Evolutionary conservation across 1,140 invertebrate genomes (phyloP).

Genomic region (Hermetia illucens): DNA sequence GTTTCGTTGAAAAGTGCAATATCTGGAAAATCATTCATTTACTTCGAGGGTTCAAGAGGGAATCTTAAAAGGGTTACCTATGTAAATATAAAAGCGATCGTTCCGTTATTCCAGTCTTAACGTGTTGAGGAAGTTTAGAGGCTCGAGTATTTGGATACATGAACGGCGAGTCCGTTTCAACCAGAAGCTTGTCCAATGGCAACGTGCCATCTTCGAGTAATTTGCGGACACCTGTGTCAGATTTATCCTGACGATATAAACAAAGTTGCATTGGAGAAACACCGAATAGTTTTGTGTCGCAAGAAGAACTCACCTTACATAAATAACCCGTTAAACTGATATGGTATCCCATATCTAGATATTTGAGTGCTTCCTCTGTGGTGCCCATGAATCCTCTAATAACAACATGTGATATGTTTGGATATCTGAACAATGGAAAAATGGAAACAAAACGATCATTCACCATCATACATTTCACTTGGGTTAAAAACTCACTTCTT

Average conservation of each 20-base stretch:
- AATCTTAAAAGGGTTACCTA: slow-evolving; percentile 14
- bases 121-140: slow-evolving; percentile 72
- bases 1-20: slow-evolving; percentile 91
- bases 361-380: slow-evolving; percentile 64
- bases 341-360: slow-evolving; percentile 79
- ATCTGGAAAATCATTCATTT: slow-evolving; percentile 34
- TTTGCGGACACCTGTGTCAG: slow-evolving; percentile 73
- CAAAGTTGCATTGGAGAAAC: too few relatives aligned
- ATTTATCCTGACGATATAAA: slow-evolving; percentile 72
- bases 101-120: slow-evolving; percentile 77
- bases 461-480: slow-evolving; percentile 1
- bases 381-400: slow-evolving; percentile 91
- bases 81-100: slow-evolving; percentile 40
- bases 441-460: neutral
- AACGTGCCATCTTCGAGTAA: slow-evolving; percentile 64
- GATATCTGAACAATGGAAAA: slow-evolving; percentile 24
- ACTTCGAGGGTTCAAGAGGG: neutral
- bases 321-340: slow-evolving; percentile 64
- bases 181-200: slow-evolving; percentile 68
- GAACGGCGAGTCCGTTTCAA: slow-evolving; percentile 89
- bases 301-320: slow-evolving; percentile 21
- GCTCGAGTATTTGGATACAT: slow-evolving; percentile 93
- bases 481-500: slow-evolving; percentile 29
- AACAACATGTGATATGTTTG: slow-evolving; percentile 62
- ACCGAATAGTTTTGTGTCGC: too few relatives aligned